Evolutionary conservation across 2,797 vertebrate species (phyloP), one percentile per base, ranked within the genome.

Genomic region (Acipenser oxyrinchus): DNA sequence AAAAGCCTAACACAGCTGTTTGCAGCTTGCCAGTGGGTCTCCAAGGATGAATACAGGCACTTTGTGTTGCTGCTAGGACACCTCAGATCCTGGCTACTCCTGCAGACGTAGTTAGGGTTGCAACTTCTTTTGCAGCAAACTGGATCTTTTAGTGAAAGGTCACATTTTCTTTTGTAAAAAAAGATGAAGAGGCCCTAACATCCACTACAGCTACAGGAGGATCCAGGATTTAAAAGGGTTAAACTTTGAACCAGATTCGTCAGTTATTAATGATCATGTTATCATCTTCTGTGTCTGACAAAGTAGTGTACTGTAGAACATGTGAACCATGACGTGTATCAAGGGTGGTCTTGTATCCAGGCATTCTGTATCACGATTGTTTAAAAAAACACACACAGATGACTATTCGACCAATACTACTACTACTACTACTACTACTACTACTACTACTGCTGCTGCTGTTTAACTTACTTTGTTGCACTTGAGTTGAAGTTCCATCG

Each of bases 381-480:
- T 11, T 58, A 9, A 58, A 11, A 79, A 81, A 77, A 65, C n/a
- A n/a, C n/a, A 10, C 73, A 76, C 79, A 60, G 72, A 79, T 76
- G 23, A 71, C 72, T 70, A 65, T 11, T 66, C 2, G 18, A 18
- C 18, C 23, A 66, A 70, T 55, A 64, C 71, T 18, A 73, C 68
- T 72, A 72, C 73, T 57, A 64, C 64, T 68, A 63, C 68, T 61
- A 68, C 18, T 48, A 66, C 64, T 66, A 51, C 50, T 6, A 64
- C 49, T 23, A 48, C 15, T 7, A 67, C 68, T 71, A 73, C 73
- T 69, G 60, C 62, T 71, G 12, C 7, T 23, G 12, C 3, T 51
- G 53, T 37, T 10, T 59, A 59, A 86, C 87, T 87, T 68, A 87
- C 87, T 74, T 63, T 55, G 78, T 69, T 81, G 81, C 48, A 78